Evolutionary conservation across 2,797 vertebrate genomes (phyloP).

Genomic region (Pseudochirops cupreus): DNA sequence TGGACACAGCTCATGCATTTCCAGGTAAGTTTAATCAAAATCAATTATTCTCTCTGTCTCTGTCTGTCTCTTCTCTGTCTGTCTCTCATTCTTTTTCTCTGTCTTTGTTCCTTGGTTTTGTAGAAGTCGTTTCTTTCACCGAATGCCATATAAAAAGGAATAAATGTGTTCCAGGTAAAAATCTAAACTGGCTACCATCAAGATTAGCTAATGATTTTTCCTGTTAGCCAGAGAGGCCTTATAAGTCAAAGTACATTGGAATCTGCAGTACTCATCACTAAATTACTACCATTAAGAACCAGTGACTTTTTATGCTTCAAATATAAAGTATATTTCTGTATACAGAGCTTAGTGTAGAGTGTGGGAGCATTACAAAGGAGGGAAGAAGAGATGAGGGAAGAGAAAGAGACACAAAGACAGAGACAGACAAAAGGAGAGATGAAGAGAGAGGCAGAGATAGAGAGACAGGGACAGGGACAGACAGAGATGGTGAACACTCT

Average conservation of each 20-base stretch:
- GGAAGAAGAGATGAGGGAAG: neutral
- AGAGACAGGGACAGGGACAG: neutral
- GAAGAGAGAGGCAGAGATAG: neutral
- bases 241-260: slow-evolving; percentile 26
- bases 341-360: neutral
- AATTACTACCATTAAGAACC: neutral
- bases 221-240: slow-evolving; percentile 28
- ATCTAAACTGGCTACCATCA: neutral
- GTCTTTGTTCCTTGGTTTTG: neutral
- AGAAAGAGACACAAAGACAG: neutral
- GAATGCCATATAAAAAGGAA: slow-evolving; percentile 19
- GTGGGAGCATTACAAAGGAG: neutral
- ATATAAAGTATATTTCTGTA: neutral
- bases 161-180: slow-evolving; percentile 20
- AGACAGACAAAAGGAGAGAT: neutral
- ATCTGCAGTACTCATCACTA: slow-evolving; percentile 8
- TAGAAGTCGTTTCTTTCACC: neutral
- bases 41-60: slow-evolving; percentile 2
- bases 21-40: slow-evolving; percentile 40
- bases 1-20: slow-evolving; percentile 12
- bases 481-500: neutral
- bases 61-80: neutral
- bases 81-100: neutral
- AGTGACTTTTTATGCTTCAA: slow-evolving; percentile 3
- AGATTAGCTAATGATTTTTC: neutral